Base-by-base conservation (phyloP, 2,797 vertebrate species). In the Sebastes alutus region DNA sequence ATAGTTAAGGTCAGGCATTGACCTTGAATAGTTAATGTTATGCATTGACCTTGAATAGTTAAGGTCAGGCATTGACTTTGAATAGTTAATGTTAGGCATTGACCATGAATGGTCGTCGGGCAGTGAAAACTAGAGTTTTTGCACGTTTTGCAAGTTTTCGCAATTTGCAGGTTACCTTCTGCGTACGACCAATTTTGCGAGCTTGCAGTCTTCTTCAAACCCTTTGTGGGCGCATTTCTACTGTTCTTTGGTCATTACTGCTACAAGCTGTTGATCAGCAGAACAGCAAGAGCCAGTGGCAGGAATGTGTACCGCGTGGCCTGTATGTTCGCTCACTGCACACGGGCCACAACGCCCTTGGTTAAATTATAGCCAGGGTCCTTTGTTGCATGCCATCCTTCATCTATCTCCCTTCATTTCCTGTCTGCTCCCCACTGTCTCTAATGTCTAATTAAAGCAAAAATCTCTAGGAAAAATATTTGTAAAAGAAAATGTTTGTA, bases 401-500 rank as follows among this genome's bases (percentile, higher is more conserved):
- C 54, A 56, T 75, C 61, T 32, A 18, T 70, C 63, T 55, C 29
- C 14, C 27, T 23, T 81, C 38, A 66, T 71, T 69, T 61, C 67
- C 55, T 67, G 16, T 71, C 62, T 32, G 27, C 69, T 69, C 38
- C 60, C 59, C 61, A 64, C 52, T 66, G 63, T 66, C 62, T 74
- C 23, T 78, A 33, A 42, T 16, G 60, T 82, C 64, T 76, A 71
- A 68, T 66, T 81, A 73, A 64, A 7, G 7, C 27, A 16, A 77
- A 35, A 70, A 54, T 35, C 64, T 63, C 64, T 42, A 0, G 16
- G 25, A 68, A 55, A 77, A 49, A 70, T 18, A 35, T 72, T 14
- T 69, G 23, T 46, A 49, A 66, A 77, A 56, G 38, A 62, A 75
- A 58, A 61, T 62, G 25, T 82, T 77, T 80, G 69, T 60, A 14